Conservation (phyloP, 2,797 vertebrate species). For the Lepidocolaptes lacrymiger region DNA sequence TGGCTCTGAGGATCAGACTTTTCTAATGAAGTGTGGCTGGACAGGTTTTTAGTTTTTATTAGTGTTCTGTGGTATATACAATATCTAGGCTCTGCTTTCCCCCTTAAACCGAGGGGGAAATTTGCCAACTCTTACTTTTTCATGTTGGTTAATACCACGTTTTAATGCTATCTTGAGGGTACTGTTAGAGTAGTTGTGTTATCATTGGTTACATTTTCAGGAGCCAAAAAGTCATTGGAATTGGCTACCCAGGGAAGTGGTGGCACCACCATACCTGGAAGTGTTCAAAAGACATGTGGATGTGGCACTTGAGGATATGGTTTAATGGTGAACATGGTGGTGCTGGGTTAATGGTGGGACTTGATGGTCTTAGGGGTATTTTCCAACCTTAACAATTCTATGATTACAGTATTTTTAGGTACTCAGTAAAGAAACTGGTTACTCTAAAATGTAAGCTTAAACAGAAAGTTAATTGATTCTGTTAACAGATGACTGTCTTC, state of each 20-base stretch:
- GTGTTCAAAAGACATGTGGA: rapidly evolving
- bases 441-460: not conserved
- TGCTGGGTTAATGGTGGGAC: not conserved
- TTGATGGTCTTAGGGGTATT: not conserved
- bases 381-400: not conserved
- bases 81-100: not conserved
- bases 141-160: not conserved
- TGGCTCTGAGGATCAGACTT: not conserved
- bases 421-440: not conserved
- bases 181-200: not conserved
- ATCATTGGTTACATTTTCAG: not conserved
- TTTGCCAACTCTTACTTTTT: not conserved
- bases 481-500: not conserved
- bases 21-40: not conserved
- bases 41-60: not conserved
- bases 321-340: not conserved
- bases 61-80: not conserved
- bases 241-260: not conserved
- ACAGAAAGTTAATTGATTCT: not conserved
- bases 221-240: not conserved
- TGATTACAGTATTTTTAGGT: not conserved
- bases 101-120: not conserved
- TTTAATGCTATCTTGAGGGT: not conserved
- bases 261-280: not conserved
- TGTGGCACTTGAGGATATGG: not conserved